Conservation (phyloP, 2,113 vertebrate genomes). For the Solenodon paradoxus region DNA sequence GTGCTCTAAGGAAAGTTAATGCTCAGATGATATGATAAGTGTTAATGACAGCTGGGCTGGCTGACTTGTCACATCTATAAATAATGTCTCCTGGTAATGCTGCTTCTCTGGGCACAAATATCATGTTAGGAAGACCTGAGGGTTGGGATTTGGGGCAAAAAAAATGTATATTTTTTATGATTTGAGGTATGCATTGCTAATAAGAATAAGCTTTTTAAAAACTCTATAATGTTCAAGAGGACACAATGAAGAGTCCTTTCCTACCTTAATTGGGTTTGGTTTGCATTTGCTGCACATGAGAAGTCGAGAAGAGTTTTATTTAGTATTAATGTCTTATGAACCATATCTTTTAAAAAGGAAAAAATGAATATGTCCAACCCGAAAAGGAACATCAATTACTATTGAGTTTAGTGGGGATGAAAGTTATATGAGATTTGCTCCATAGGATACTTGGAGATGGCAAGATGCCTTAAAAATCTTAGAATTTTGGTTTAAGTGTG, state of each 20-base stretch:
- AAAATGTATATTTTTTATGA: not conserved
- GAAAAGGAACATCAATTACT: constrained; percentile 42
- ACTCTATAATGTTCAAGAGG: constrained; percentile 25
- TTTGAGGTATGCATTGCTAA: constrained; percentile 1
- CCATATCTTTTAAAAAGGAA: constrained; percentile 43
- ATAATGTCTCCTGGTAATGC: constrained; percentile 39
- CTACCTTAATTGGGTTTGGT: constrained; percentile 12
- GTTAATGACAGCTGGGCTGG: constrained; percentile 11
- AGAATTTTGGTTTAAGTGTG: not conserved
- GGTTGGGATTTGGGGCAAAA: not conserved
- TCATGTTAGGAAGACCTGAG: not conserved
- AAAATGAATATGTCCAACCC: constrained; percentile 50
- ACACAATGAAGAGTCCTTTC: not conserved
- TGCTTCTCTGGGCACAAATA: constrained; percentile 21
- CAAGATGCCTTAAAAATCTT: not conserved
- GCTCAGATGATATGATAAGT: not conserved
- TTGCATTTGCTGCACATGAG: constrained; percentile 27
- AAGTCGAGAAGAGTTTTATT: constrained; percentile 37
- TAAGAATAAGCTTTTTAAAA: constrained; percentile 18
- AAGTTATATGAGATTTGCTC: not conserved
- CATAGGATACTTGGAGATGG: not conserved
- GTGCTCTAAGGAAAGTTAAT: constrained; percentile 29
- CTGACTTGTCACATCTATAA: constrained; percentile 29
- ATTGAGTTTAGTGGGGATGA: not conserved
- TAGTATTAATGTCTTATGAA: constrained; percentile 40